Evolutionary conservation across 2,888 invertebrate species (phyloP).

Genomic region (Lithosia quadra): DNA sequence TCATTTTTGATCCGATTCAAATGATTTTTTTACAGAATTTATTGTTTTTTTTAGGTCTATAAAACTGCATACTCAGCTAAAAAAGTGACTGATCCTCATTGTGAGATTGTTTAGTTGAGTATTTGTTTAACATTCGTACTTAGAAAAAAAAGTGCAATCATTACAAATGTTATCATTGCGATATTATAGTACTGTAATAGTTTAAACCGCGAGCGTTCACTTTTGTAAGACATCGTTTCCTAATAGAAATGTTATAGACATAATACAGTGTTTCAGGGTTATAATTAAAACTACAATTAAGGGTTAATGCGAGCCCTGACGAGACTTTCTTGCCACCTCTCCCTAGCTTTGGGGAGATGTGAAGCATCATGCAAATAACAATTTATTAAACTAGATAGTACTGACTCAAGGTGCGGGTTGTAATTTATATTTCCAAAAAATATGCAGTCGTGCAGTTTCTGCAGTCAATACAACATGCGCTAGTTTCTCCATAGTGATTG

Average conservation of each 20-base stretch:
- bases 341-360: no score
- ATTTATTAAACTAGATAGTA: no score
- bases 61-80: no score
- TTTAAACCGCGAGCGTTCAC: not conserved
- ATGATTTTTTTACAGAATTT: no score
- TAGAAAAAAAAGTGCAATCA: not conserved
- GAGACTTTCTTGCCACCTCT: no score
- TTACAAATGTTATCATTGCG: not conserved
- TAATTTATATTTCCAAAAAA: not conserved
- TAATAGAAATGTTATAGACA: slow-evolving; percentile 1
- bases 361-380: no score
- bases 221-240: not conserved
- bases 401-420: not conserved
- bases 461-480: not conserved
- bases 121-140: not conserved
- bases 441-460: not conserved
- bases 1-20: no score
- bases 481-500: no score
- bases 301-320: not conserved
- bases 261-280: not conserved
- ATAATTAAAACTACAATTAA: not conserved
- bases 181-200: not conserved
- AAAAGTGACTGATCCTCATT: no score
- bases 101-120: no score
- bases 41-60: no score